Evolutionary conservation across 2,888 invertebrate genomes (phyloP), one percentile per base, ranked within the genome.

Genomic region (Drosophila leonis): DNA sequence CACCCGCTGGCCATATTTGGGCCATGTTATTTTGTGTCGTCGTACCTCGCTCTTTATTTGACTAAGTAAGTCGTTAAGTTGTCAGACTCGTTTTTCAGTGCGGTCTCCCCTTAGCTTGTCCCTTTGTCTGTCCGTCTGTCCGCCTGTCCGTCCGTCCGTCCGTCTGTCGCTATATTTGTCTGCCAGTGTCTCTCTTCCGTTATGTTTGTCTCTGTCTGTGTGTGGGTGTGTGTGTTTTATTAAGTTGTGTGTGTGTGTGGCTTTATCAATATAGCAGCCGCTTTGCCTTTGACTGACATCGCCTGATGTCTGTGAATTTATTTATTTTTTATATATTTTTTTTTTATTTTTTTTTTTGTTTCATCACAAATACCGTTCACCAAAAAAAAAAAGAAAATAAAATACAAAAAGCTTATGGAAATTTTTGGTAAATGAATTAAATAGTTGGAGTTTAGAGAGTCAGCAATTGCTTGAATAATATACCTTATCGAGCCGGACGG

Each of bases 1-100:
- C 33, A 12, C 56, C 35, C 39, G 4, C 67, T 72, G 57, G 68
- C 68, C 66, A 69, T 72, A 80, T 69, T 77, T 77, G 70, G 69
- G 72, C 66, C 72, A 82, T 75, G 69, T 78, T 84, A 65, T 82
- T 75, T 65, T 78, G 62, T 75, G 66, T 78, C 61, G 55, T 70
- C 62, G 75, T 81, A 83, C 71, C 48, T 48, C 48, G 12, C 48
- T 31, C 48, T 80, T 62, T 72, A 68, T 84, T 86, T 85, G 88
- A 74, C 82, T 88, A 83, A 84, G 81, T 86, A 89, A 89, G 89
- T 83, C 84, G 87, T 85, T 89, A 83, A 81, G 82, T 89, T 89
- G 82, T 83, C 87, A 79, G 82, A 83, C 82, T 89, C 80, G 80
- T 70, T 77, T 77, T 80, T 80, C 80, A 77, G 60, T 79, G 80